Base-by-base conservation (phyloP, 2,797 vertebrate species). In the Phataginus tricuspis region DNA sequence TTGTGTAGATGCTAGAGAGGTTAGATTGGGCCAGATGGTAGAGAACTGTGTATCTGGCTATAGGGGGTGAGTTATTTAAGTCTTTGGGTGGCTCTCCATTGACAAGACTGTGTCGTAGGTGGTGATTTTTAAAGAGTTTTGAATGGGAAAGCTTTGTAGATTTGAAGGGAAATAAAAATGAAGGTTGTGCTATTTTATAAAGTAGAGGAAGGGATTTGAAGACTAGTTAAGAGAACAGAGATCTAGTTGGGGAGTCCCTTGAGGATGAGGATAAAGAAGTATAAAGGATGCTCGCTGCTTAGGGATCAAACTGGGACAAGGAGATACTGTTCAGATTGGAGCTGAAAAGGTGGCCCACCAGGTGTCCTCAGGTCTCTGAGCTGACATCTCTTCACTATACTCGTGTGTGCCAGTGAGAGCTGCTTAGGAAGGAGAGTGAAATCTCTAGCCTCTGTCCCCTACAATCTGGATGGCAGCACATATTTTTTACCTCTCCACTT, bases 161-260 rank as follows among this genome's bases (percentile, higher is more conserved):
- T 96, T 78, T n/a, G 42, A 94, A 82, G 57, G n/a, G 16, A 74
- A 77, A 61, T 37, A 31, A 87, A 93, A 88, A 27, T 45, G 72
- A 85, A 89, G 51, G 66, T 75, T 55, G 23, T 69, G 39, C n/a
- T 63, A 6, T 82, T 86, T 82, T 61, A 39, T 82, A 39, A 74
- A 63, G 90, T 59, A 29, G 63, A 87, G 51, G 31, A 89, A 92
- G 31, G 8, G 21, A 61, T 79, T 94, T 66, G 29, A 92, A 83
- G 68, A 85, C 21, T 13, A 68, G 16, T 64, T 69, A 55, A 84
- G 82, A 78, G 34, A 94, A 21, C 11, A 80, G 78, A 85, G 9
- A 25, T 77, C 37, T 57, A 31, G 5, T 71, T 94, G 27, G 71
- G 77, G 21, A 86, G 34, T 72, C 31, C 42, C n/a, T 55, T 34